Evolutionary conservation across 1,140 invertebrate genomes (phyloP).

Genomic region (Aphis craccivora): DNA sequence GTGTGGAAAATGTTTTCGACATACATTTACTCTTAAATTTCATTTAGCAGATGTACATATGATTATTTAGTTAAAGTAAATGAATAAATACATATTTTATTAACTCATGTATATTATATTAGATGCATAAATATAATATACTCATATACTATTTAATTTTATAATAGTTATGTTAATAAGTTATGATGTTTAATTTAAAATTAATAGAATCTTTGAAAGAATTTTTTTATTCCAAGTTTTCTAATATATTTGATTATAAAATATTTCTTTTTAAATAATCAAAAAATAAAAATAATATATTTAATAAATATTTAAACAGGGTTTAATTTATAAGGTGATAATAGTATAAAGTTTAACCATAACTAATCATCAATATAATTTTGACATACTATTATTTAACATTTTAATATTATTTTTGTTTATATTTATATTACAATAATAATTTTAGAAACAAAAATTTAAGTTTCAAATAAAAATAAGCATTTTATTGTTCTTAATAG

Average conservation of each 20-base stretch:
- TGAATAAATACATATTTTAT: not conserved
- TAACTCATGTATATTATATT: not conserved
- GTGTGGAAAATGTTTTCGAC: constrained; percentile 62
- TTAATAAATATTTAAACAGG: not conserved
- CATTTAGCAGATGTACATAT: constrained; percentile 54
- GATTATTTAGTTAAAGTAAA: constrained; percentile 16
- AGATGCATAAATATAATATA: too few species aligned
- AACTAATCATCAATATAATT: not conserved
- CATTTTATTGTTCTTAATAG: not conserved
- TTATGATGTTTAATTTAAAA: too few species aligned
- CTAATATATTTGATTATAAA: not conserved
- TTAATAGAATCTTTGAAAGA: not conserved
- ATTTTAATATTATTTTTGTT: not conserved
- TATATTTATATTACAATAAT: not conserved
- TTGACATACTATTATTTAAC: not conserved
- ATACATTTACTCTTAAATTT: constrained; percentile 52
- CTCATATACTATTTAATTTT: not conserved
- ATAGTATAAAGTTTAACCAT: not conserved
- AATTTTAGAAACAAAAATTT: not conserved
- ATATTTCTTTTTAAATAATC: not conserved
- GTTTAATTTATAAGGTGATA: not conserved
- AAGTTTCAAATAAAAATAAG: not conserved
- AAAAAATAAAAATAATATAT: not conserved
- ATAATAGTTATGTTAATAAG: too few species aligned
- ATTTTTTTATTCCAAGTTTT: not conserved